Conservation (phyloP, 2,888 invertebrate species). For the Brachypalpus laphriformis region DNA sequence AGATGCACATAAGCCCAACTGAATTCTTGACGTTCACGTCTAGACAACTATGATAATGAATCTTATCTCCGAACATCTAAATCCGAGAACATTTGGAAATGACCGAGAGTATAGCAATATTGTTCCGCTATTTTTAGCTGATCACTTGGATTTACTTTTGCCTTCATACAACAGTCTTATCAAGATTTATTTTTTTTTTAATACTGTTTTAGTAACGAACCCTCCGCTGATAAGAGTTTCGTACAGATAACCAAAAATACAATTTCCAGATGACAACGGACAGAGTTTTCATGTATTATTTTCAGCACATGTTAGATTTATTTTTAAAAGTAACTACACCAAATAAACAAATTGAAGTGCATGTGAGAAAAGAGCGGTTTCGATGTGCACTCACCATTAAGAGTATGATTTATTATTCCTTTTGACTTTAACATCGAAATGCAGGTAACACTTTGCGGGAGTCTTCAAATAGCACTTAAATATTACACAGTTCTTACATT, state of each 20-base stretch:
- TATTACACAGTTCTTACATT: slow-evolving; percentile 19
- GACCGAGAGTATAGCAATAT: background rate
- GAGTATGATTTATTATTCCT: slow-evolving; percentile 34
- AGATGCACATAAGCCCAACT: background rate
- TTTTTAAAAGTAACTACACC: background rate
- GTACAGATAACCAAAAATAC: slow-evolving; percentile 55
- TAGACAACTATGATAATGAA: background rate
- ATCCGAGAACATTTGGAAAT: slow-evolving; percentile 1
- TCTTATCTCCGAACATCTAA: background rate
- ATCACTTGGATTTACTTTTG: slow-evolving; percentile 27
- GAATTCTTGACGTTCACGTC: background rate
- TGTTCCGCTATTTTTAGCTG: slow-evolving; percentile 37
- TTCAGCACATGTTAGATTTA: background rate
- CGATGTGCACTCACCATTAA: slow-evolving; percentile 50
- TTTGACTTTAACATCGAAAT: slow-evolving; percentile 63
- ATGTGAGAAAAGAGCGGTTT: background rate
- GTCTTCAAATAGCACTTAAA: background rate
- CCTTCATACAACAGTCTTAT: slow-evolving; percentile 49
- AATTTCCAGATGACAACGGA: slow-evolving; percentile 49
- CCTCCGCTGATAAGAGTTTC: slow-evolving; percentile 54
- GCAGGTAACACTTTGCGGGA: background rate
- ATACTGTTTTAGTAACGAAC: slow-evolving; percentile 35
- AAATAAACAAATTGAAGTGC: slow-evolving; percentile 17
- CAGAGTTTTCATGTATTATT: background rate
- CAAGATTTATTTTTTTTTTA: slow-evolving; percentile 46